Percentiles rank a stretch among this genome's conserved stretches.
phyloP scores from a whole-genome alignment of 2,888 invertebrate genomes.

The Bembecia ichneumoniformis region DNA sequence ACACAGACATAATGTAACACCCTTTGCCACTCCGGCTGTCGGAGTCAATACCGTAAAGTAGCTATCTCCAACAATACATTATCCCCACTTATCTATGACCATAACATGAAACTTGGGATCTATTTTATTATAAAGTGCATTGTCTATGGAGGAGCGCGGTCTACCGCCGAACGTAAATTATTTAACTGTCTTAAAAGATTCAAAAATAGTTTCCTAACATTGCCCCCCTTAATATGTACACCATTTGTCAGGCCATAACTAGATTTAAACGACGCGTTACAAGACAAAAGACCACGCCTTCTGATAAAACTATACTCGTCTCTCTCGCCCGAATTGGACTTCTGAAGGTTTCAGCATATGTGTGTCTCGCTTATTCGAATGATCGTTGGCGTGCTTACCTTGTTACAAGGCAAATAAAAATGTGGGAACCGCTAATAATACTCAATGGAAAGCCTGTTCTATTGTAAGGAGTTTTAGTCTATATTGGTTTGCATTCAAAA shows the following conservation, averaged over 20 bases:
- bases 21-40: constrained; percentile 63
- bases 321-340: constrained; percentile 21
- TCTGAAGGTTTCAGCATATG: background rate
- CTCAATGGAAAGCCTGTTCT: constrained; percentile 19
- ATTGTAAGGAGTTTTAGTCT: constrained; percentile 4
- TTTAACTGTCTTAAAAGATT: constrained; percentile 74
- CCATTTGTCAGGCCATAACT: constrained; percentile 73
- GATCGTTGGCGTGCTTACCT: constrained; percentile 47
- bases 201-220: constrained; percentile 73
- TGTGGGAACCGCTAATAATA: constrained; percentile 28
- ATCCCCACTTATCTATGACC: constrained; percentile 63
- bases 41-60: constrained; percentile 60
- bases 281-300: constrained; percentile 52
- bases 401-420: constrained; percentile 40
- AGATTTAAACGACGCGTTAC: constrained; percentile 67
- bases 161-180: constrained; percentile 66
- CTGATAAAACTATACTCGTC: constrained; percentile 28
- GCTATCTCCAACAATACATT: constrained; percentile 66
- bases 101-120: constrained; percentile 62
- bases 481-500: constrained; percentile 17
- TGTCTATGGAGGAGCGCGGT: constrained; percentile 61
- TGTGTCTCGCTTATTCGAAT: constrained; percentile 41
- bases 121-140: constrained; percentile 73
- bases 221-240: constrained; percentile 71
- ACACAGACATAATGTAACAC: constrained; percentile 54